Conservation (phyloP, 2,797 vertebrate genomes). For the Petrocephalus schoutedeni region DNA sequence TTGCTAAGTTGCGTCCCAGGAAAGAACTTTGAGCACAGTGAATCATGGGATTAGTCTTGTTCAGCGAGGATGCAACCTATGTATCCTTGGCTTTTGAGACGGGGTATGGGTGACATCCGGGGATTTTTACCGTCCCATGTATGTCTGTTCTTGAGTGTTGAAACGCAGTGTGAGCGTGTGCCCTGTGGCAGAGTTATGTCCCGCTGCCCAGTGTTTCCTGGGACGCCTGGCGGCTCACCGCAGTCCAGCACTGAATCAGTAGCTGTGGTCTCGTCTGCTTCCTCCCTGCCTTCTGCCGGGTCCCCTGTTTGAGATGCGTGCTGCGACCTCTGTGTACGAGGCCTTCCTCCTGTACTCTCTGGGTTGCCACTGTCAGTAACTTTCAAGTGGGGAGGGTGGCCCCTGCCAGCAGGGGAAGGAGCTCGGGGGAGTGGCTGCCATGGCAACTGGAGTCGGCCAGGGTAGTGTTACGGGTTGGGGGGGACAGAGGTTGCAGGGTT, state of each 20-base stretch:
- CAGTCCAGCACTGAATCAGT: background rate
- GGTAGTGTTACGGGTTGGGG: constrained; percentile 66
- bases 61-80: background rate
- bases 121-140: background rate
- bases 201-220: background rate
- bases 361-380: constrained; percentile 37
- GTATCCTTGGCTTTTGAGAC: background rate
- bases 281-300: background rate
- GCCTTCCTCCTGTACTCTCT: background rate
- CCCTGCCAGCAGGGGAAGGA: constrained; percentile 34
- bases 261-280: background rate
- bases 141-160: background rate
- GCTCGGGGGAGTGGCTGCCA: constrained; percentile 57
- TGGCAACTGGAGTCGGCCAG: constrained; percentile 63
- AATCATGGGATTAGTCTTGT: background rate
- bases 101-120: background rate
- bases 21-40: background rate
- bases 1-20: background rate
- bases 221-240: background rate
- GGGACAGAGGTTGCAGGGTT: constrained; percentile 62
- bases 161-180: background rate
- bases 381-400: constrained; percentile 47
- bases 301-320: background rate
- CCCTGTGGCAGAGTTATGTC: background rate
- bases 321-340: constrained; percentile 3